A percentile compares a stretch with the other conserved stretches of the same genome.
These are phyloP conservation scores for Ginglymostoma cirratum DNA, from an alignment of 2,113 vertebrate species.

Conservation along the genomic window DNA sequence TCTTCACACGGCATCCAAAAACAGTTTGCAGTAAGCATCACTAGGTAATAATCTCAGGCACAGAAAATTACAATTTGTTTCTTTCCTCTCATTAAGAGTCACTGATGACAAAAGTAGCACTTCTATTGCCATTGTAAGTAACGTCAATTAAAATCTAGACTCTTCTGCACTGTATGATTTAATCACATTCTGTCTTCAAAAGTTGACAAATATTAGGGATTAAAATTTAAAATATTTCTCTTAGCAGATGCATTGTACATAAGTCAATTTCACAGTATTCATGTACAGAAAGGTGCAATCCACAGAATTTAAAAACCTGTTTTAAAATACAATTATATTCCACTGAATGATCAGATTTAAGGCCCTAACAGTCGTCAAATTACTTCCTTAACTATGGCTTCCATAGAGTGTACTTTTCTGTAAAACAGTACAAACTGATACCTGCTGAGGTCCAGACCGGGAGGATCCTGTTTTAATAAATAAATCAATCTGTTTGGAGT, in stretches of 20 bases:
- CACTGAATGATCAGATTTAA: background rate
- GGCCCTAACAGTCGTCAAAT: background rate
- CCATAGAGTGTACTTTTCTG: background rate
- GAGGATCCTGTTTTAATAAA: conserved; percentile 84
- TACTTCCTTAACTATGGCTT: background rate
- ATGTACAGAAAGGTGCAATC: background rate
- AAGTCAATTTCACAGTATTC: background rate
- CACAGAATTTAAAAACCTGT: background rate
- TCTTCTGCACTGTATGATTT: background rate
- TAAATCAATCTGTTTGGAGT: conserved; percentile 90
- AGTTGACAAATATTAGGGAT: background rate
- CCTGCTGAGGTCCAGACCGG: conserved; percentile 82
- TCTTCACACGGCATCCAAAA: background rate
- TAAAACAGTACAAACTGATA: conserved; percentile 44
- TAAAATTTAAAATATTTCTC: background rate
- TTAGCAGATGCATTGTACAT: background rate
- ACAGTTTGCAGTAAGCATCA: background rate
- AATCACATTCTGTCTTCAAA: background rate
- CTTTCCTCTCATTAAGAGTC: background rate
- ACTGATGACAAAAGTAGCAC: background rate
- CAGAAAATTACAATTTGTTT: background rate
- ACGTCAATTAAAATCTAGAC: background rate
- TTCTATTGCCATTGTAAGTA: background rate
- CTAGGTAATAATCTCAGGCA: background rate
- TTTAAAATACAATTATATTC: background rate